Percentiles rank a stretch among this genome's conserved stretches.
These are phyloP conservation scores for Bellardia pandia DNA, from an alignment of 2,888 invertebrate genomes.

Conservation along the genomic window DNA sequence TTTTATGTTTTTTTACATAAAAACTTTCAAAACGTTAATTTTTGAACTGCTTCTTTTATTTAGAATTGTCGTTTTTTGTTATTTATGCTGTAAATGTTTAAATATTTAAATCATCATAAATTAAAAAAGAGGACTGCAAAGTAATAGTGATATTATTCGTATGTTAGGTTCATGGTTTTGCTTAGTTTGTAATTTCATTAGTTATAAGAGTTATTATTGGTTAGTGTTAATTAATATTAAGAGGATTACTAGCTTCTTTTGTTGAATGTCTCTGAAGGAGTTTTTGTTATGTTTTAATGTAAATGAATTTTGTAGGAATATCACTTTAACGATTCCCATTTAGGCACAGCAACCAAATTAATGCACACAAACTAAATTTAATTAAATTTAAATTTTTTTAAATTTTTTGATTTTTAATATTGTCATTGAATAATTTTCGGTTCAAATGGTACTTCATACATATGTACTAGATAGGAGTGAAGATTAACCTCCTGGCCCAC, in stretches of 20 bases:
- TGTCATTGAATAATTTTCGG: too few species aligned
- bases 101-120: constrained; percentile 25
- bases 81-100: not conserved
- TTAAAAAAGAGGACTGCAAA: not conserved
- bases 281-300: not conserved
- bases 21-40: not conserved
- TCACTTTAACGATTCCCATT: too few species aligned
- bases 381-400: too few species aligned
- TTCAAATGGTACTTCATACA: too few species aligned
- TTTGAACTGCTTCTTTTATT: not conserved
- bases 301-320: too few species aligned
- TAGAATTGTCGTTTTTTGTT: not conserved
- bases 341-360: too few species aligned
- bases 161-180: not conserved
- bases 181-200: constrained; percentile 13
- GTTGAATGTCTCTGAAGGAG: not conserved
- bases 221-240: constrained; percentile 38
- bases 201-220: constrained; percentile 24
- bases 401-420: too few species aligned
- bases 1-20: constrained; percentile 37
- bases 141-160: not conserved
- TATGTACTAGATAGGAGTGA: too few species aligned
- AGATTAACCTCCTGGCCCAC: too few species aligned
- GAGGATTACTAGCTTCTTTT: constrained; percentile 13
- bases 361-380: too few species aligned